phyloP scores from a whole-genome alignment of 2,797 vertebrate species.

The Schizopygopsis malacanthus region DNA sequence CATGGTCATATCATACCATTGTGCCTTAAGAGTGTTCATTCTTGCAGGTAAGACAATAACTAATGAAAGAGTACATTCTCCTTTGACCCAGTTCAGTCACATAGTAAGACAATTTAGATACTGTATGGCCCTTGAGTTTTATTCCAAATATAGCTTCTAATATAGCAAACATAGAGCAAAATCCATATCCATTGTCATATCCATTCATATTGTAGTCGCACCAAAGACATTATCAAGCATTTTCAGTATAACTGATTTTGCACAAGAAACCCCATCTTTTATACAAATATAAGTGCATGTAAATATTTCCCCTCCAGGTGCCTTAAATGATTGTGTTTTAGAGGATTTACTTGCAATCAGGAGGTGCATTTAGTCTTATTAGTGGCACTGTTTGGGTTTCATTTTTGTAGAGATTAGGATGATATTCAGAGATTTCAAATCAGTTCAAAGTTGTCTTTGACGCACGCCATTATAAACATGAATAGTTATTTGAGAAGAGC shows the following conservation, averaged over 20 bases:
- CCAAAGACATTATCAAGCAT: slow-evolving; percentile 32
- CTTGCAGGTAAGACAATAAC: background rate
- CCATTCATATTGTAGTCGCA: background rate
- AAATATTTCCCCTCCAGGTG: background rate
- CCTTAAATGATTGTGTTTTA: slow-evolving; percentile 28
- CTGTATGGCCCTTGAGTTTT: background rate
- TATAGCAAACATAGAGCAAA: slow-evolving; percentile 3
- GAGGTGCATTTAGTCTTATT: background rate
- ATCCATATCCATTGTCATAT: slow-evolving; percentile 1
- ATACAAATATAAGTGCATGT: slow-evolving; percentile 1
- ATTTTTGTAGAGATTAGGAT: background rate
- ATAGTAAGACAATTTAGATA: background rate
- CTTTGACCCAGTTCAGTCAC: background rate
- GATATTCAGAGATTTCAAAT: background rate
- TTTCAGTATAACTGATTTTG: slow-evolving; percentile 9
- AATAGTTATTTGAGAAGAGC: slow-evolving; percentile 11
- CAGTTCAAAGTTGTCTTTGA: background rate
- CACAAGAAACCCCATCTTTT: background rate
- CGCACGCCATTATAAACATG: slow-evolving; percentile 4
- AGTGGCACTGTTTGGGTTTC: background rate
- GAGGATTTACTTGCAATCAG: slow-evolving; percentile 6
- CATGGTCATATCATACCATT: slow-evolving; percentile 55
- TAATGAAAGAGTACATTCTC: background rate
- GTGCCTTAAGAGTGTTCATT: slow-evolving; percentile 55
- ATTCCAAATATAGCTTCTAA: background rate